Percentiles rank a stretch among this genome's conserved stretches.
These are phyloP conservation scores for Microhierax caerulescens DNA, from an alignment of 2,797 vertebrate species.

Conservation along the genomic window DNA sequence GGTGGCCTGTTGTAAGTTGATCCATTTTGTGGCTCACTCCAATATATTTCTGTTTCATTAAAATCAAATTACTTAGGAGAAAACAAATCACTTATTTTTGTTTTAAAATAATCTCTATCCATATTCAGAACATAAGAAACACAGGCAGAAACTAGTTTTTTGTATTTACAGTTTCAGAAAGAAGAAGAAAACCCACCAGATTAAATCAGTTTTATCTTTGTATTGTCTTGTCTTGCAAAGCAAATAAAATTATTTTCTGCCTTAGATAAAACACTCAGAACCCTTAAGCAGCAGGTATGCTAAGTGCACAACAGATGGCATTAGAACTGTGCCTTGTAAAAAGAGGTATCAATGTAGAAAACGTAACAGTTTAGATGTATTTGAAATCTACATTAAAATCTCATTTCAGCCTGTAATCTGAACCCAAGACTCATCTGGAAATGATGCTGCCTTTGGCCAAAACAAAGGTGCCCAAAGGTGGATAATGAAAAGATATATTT, in stretches of 20 bases:
- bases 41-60: neutral
- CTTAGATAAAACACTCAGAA: neutral
- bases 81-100: neutral
- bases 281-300: neutral
- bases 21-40: neutral
- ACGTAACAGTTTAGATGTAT: neutral
- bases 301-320: neutral
- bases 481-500: neutral
- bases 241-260: neutral
- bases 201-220: neutral
- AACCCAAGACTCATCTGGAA: neutral
- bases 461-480: neutral
- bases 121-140: neutral
- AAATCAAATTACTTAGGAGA: neutral
- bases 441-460: neutral
- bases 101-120: neutral
- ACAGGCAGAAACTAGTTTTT: neutral
- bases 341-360: neutral
- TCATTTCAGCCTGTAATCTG: neutral
- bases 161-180: neutral
- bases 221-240: neutral
- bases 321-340: neutral
- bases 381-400: neutral
- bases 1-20: neutral
- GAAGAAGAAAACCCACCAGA: neutral